Percentiles rank a stretch among this genome's conserved stretches.
Evolutionary conservation across 2,888 invertebrate genomes (phyloP).

Genomic region (Pristionchus entomophagus): DNA sequence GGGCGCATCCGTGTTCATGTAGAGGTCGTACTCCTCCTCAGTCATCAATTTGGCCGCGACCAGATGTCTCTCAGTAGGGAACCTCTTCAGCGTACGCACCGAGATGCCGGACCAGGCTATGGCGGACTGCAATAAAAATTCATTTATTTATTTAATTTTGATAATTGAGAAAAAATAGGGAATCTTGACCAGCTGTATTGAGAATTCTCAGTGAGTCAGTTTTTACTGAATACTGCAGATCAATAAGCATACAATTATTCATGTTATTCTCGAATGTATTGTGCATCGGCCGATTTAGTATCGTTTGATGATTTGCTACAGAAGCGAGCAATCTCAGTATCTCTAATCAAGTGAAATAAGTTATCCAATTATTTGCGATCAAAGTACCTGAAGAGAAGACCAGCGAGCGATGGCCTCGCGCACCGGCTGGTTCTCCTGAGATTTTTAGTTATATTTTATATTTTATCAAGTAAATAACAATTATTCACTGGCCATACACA

Average conservation of each 20-base stretch:
- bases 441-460: neutral
- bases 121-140: slow-evolving; percentile 62
- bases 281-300: no score
- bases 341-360: no score
- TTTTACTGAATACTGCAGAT: neutral
- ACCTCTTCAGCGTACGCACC: slow-evolving; percentile 77
- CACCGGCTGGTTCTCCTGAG: slow-evolving; percentile 65
- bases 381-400: slow-evolving; percentile 70
- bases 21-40: slow-evolving; percentile 77
- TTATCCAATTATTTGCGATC: neutral
- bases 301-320: no score
- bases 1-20: slow-evolving; percentile 77
- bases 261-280: no score
- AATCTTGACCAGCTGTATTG: neutral
- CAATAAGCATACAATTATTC: neutral
- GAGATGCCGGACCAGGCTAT: slow-evolving; percentile 75
- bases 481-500: no score
- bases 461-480: no score
- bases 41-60: slow-evolving; percentile 78
- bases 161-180: neutral
- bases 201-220: neutral
- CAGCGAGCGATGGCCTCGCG: slow-evolving; percentile 73
- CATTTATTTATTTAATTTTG: neutral
- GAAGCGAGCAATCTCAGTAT: no score
- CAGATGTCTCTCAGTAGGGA: slow-evolving; percentile 78